Evolutionary conservation across 1,140 invertebrate genomes (phyloP).

Genomic region (Antheraea pernyi): DNA sequence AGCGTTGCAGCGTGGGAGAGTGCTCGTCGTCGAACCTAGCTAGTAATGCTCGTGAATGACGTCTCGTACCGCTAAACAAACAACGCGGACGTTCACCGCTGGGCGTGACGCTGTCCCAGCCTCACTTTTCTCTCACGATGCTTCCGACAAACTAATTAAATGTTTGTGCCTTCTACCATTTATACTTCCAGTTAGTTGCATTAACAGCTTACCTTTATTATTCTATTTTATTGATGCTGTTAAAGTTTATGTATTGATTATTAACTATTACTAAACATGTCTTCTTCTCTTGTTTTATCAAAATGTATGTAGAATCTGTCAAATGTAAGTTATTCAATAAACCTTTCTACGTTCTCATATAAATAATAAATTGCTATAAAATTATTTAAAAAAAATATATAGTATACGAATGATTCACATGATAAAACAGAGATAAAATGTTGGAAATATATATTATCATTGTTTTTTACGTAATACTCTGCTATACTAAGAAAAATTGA

Average conservation of each 20-base stretch:
- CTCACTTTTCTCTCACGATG: conserved; percentile 4
- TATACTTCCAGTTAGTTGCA: neutral
- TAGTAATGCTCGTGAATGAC: conserved; percentile 16
- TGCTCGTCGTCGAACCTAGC: conserved; percentile 13
- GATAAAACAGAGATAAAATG: no score
- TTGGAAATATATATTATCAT: no score
- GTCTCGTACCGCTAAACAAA: conserved; percentile 61
- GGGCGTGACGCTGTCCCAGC: conserved; percentile 1
- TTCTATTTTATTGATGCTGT: neutral
- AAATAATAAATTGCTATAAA: no score
- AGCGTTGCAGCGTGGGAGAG: conserved; percentile 39
- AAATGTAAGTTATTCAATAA: no score
- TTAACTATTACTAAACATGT: no score
- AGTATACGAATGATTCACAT: no score
- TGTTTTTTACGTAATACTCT: no score
- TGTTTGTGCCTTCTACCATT: neutral
- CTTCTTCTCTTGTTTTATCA: no score
- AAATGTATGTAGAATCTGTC: no score
- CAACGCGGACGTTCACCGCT: conserved; percentile 49
- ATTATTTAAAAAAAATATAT: no score
- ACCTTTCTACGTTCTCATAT: no score
- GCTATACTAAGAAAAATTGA: no score
- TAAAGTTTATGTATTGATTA: neutral
- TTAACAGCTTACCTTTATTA: neutral
- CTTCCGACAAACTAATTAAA: neutral